phyloP scores from a whole-genome alignment of 2,113 vertebrate species.

The Micromys minutus region DNA sequence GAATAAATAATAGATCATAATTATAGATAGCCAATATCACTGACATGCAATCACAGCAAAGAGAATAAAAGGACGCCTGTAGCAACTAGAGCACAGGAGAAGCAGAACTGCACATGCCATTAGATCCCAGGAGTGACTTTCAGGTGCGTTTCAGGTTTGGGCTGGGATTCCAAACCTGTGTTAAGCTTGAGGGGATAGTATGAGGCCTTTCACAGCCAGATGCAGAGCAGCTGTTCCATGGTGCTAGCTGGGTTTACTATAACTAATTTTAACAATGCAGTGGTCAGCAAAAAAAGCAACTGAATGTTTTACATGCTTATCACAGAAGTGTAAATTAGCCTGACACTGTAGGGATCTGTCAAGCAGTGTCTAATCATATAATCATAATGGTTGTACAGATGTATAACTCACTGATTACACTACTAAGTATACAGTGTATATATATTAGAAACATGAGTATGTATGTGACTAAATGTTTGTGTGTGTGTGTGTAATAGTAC shows the following conservation, averaged over 20 bases:
- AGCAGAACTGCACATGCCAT: neutral
- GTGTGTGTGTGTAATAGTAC: neutral
- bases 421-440: neutral
- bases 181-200: neutral
- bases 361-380: neutral
- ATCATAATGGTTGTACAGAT: neutral
- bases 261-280: neutral
- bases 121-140: neutral
- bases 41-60: constrained; percentile 11
- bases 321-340: neutral
- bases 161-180: neutral
- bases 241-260: neutral
- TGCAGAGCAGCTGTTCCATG: neutral
- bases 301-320: neutral
- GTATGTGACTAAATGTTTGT: no score
- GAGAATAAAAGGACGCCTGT: neutral
- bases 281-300: neutral
- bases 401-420: neutral
- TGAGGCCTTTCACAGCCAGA: neutral
- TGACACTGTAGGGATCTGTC: neutral
- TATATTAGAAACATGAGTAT: neutral
- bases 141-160: neutral
- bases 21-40: constrained; percentile 73
- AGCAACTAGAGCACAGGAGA: neutral
- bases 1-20: constrained; percentile 75